phyloP scores from a whole-genome alignment of 2,113 vertebrate species.

The Chinchilla lanigera region DNA sequence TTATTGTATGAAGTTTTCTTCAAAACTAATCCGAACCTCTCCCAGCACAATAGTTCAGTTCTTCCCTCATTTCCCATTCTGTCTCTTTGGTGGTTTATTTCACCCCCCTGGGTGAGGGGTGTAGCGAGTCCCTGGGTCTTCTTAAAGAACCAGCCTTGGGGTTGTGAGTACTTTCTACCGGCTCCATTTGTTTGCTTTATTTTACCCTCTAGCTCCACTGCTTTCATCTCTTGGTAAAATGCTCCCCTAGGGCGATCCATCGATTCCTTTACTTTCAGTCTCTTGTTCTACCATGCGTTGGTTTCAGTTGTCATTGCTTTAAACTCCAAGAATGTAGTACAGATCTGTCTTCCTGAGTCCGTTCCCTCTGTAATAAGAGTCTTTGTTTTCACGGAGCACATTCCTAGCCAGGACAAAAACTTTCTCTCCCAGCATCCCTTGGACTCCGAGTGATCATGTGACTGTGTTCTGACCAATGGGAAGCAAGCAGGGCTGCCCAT shows the following conservation, averaged over 20 bases:
- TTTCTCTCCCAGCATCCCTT: neutral
- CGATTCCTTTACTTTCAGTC: neutral
- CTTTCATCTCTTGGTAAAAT: neutral
- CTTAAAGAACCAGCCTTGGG: neutral
- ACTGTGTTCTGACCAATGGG: neutral
- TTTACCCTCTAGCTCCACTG: no score
- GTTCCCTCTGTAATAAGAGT: neutral
- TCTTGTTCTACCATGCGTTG: neutral
- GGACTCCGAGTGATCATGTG: neutral
- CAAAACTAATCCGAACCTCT: neutral
- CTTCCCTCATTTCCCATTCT: neutral
- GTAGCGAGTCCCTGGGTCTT: no score
- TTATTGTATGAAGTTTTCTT: neutral
- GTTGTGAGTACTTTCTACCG: no score
- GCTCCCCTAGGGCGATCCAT: neutral
- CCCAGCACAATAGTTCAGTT: neutral
- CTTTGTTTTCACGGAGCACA: fast-evolving
- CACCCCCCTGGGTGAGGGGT: fast-evolving
- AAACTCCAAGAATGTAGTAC: neutral
- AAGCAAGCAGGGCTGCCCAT: neutral
- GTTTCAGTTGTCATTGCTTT: neutral
- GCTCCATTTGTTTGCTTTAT: neutral
- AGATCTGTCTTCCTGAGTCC: neutral
- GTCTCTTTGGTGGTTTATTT: no score
- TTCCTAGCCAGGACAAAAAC: neutral